Evolutionary conservation across 2,888 invertebrate genomes (phyloP), one percentile per base, ranked within the genome.

Genomic region (Ophion obscuratus): DNA sequence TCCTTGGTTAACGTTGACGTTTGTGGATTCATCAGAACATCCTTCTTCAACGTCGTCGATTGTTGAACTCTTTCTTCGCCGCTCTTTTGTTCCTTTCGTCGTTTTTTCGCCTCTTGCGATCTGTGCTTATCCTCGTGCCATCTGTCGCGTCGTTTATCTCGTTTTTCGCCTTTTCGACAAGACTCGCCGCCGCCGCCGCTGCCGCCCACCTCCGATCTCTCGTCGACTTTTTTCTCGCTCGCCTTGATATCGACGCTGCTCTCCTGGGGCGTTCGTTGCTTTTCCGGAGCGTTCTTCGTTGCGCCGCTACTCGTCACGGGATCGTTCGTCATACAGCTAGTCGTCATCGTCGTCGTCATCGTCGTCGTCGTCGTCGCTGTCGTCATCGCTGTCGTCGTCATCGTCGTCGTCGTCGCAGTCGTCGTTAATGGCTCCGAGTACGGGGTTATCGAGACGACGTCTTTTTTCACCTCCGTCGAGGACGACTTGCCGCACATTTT

Each of bases 381-480:
- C 6, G 71, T 66, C 44, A 66, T 9, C 53, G 70, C 24, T 11
- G 76, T 70, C 14, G 82, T 53, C 0, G 70, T 24, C 27, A 59
- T 47, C 11, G 53, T 67, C 11, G 59, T 73, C 17, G 57, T 81
- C 17, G 80, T 68, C 76, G 76, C 27, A 6, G 76, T 62, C 1
- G 66, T 44, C 7, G 77, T 77, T 47, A 64, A 9, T 53, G 71
- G 40, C 73, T 93, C 93, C 6, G 90, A 89, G 77, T 91, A 93
- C 2, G 93, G 91, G 24, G 93, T 93, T 73, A 93, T 93, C 67
- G 93, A 93, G 24, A 93, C 91, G 59, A 93, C 89, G 68, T 93
- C 93, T 74, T 93, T 93, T 67, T 92, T 92, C 57, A 88, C 75
- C 64, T 93, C 93, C 14, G 62, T 87, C 7, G 36, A 7, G 5